Evolutionary conservation across 2,888 invertebrate genomes (phyloP).

Genomic region (Saturnia pavonia): DNA sequence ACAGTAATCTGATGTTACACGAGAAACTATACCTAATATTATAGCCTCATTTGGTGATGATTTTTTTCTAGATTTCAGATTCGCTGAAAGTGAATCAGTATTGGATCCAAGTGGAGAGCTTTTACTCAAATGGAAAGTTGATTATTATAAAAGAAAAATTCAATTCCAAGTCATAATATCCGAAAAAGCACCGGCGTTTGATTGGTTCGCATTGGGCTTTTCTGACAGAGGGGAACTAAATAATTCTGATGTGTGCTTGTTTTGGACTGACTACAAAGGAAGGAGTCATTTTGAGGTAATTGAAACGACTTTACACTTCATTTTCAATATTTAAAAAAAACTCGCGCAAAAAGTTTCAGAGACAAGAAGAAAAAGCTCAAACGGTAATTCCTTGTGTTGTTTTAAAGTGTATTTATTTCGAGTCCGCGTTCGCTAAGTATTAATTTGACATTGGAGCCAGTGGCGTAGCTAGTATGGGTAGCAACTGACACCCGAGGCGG

Average conservation of each 20-base stretch:
- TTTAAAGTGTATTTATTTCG: too few relatives aligned
- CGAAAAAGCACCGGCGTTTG: conserved; percentile 64
- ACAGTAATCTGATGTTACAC: neutral
- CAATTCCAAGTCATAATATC: conserved; percentile 79
- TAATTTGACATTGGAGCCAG: too few relatives aligned
- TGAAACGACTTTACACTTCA: conserved; percentile 20
- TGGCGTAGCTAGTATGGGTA: too few relatives aligned
- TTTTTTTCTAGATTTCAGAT: conserved; percentile 40
- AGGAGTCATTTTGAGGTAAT: conserved; percentile 73
- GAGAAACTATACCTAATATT: neutral
- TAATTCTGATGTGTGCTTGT: conserved; percentile 90
- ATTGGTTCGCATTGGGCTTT: conserved; percentile 94
- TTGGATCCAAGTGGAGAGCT: conserved; percentile 68
- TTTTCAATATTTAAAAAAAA: neutral
- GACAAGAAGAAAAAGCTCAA: too few relatives aligned
- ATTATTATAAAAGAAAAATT: conserved; percentile 59
- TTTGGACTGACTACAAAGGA: conserved; percentile 88
- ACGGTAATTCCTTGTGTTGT: too few relatives aligned
- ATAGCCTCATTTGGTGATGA: neutral
- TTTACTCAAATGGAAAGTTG: conserved; percentile 66
- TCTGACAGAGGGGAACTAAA: conserved; percentile 89
- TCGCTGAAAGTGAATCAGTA: conserved; percentile 68
- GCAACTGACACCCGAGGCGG: too few relatives aligned
- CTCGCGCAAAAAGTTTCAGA: neutral
- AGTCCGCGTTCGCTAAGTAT: too few relatives aligned